phyloP scores from a whole-genome alignment of 2,113 vertebrate species.

The Felis chaus region DNA sequence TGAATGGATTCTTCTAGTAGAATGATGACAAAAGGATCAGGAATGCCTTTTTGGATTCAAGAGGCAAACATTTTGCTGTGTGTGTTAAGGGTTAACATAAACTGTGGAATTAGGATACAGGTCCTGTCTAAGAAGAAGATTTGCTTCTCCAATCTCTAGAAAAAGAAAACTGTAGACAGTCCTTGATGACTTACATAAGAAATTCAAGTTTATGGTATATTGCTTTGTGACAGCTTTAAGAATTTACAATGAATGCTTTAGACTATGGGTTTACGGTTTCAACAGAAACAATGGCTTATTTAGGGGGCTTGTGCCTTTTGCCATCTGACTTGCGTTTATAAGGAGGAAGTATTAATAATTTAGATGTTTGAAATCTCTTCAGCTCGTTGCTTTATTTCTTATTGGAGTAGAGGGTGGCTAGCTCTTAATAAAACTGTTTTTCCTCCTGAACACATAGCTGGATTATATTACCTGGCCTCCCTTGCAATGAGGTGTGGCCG shows the following conservation, averaged over 20 bases:
- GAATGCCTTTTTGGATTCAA: neutral
- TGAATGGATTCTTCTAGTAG: neutral
- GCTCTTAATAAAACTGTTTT: neutral
- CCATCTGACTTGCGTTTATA: neutral
- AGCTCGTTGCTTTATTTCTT: constrained; percentile 32
- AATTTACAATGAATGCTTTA: constrained; percentile 1
- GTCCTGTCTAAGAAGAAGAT: constrained; percentile 31
- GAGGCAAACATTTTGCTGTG: neutral
- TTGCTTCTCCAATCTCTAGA: neutral
- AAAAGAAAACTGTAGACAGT: constrained; percentile 18
- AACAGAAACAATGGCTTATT: neutral
- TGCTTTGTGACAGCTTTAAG: constrained; percentile 12
- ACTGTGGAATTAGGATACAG: neutral
- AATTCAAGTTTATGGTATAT: neutral
- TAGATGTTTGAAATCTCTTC: neutral
- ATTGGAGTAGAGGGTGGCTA: neutral
- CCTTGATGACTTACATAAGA: neutral
- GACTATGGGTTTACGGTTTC: neutral
- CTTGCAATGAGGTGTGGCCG: neutral
- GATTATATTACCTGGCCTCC: neutral
- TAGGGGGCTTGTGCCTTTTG: neutral
- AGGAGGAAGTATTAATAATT: constrained; percentile 28
- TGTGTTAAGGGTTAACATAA: neutral
- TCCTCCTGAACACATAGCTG: neutral
- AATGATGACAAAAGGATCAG: neutral